Percentiles rank a stretch among this genome's conserved stretches.
Conservation (phyloP, 2,888 invertebrate genomes). For the Diloba caeruleocephala region DNA sequence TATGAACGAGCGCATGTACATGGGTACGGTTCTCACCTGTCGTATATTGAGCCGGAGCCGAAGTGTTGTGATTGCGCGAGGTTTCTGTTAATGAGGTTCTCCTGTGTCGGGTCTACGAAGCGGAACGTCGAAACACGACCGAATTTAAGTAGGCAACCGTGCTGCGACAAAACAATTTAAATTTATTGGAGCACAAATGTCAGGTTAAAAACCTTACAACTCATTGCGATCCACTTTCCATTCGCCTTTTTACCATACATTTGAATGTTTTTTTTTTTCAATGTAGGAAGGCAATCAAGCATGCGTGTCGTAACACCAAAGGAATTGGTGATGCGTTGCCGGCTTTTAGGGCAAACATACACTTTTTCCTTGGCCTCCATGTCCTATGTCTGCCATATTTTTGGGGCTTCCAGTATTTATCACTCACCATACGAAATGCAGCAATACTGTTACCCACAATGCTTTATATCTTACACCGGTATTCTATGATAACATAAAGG, state of each 20-base stretch:
- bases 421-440: too few relatives aligned
- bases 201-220: constrained; percentile 1
- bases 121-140: constrained; percentile 96
- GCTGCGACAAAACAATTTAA: constrained; percentile 79
- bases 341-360: too few relatives aligned
- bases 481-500: too few relatives aligned
- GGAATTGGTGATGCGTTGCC: too few relatives aligned
- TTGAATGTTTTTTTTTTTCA: too few relatives aligned
- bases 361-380: too few relatives aligned
- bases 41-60: constrained; percentile 94
- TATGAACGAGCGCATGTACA: constrained; percentile 43
- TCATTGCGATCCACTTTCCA: constrained; percentile 6
- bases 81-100: constrained; percentile 93
- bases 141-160: constrained; percentile 95
- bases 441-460: too few relatives aligned
- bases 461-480: too few relatives aligned
- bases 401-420: too few relatives aligned
- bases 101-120: constrained; percentile 95
- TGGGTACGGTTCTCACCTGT: constrained; percentile 90
- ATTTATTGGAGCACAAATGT: constrained; percentile 25
- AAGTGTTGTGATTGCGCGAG: constrained; percentile 92
- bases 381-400: too few relatives aligned
- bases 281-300: too few relatives aligned
- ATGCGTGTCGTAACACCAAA: too few relatives aligned
- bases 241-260: constrained; percentile 18